These are phyloP conservation scores for Capitella teleta DNA, from an alignment of 1,140 invertebrate genomes.

Conservation along the genomic window DNA sequence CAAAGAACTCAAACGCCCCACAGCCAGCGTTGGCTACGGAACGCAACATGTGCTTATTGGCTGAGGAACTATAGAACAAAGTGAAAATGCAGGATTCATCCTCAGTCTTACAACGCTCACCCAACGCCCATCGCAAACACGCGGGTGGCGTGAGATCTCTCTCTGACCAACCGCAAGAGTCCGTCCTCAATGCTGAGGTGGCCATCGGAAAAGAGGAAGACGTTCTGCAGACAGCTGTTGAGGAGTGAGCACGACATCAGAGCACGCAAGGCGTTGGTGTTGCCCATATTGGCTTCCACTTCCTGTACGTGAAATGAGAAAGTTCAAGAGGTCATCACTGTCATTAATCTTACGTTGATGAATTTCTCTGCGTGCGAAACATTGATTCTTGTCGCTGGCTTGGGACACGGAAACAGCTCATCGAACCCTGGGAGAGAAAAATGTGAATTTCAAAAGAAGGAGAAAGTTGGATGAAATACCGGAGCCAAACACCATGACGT, in stretches of 20 bases:
- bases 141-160: constrained; percentile 22
- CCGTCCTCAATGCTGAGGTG: constrained; percentile 28
- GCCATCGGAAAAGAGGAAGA: constrained; percentile 35
- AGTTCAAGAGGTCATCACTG: background rate
- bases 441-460: background rate
- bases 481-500: constrained; percentile 35
- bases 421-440: constrained; percentile 17
- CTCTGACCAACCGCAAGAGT: constrained; percentile 16
- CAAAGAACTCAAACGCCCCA: constrained; percentile 32
- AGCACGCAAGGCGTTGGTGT: constrained; percentile 26
- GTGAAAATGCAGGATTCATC: too few species aligned
- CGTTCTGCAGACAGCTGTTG: constrained; percentile 18
- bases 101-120: too few species aligned
- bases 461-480: constrained; percentile 4
- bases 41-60: constrained; percentile 30
- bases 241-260: constrained; percentile 27
- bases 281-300: constrained; percentile 21
- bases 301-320: constrained; percentile 11
- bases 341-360: constrained; percentile 12
- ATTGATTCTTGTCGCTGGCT: constrained; percentile 16
- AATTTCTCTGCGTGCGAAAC: constrained; percentile 17
- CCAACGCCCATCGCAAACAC: constrained; percentile 34
- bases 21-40: constrained; percentile 27
- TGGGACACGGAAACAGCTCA: constrained; percentile 24
- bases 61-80: constrained; percentile 27